These are phyloP conservation scores for Anoplopoma fimbria DNA, from an alignment of 2,113 vertebrate species.

Conservation along the genomic window DNA sequence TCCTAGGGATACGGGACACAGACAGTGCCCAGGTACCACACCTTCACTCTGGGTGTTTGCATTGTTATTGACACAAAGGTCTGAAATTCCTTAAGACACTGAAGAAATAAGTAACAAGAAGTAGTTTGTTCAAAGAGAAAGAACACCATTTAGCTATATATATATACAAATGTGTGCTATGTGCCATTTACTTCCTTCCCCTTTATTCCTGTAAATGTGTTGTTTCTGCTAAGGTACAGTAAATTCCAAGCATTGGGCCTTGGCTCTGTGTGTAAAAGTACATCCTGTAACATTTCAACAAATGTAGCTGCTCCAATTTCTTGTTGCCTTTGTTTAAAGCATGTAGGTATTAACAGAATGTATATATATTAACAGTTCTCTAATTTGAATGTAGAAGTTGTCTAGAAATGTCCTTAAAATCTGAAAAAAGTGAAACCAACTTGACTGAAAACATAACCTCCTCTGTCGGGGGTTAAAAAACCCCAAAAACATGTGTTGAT, in stretches of 20 bases:
- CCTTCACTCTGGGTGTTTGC: neutral
- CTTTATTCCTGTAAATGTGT: neutral
- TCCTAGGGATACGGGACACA: constrained; percentile 96
- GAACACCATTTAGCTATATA: neutral
- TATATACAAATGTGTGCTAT: too few species aligned
- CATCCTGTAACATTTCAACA: neutral
- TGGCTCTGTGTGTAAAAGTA: neutral
- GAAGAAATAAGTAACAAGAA: neutral
- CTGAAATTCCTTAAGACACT: neutral
- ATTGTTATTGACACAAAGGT: neutral
- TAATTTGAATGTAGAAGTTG: neutral
- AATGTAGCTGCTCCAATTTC: neutral
- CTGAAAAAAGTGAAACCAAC: neutral
- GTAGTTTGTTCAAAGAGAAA: neutral
- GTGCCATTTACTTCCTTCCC: neutral
- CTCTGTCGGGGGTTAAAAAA: neutral
- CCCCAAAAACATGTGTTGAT: neutral
- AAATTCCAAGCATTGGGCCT: neutral
- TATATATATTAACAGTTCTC: neutral
- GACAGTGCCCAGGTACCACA: constrained; percentile 92
- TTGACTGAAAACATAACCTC: neutral
- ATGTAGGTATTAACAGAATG: neutral
- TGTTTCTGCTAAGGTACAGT: neutral
- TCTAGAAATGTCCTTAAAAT: neutral
- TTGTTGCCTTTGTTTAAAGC: neutral